Percentiles rank a stretch among this genome's conserved stretches.
These are phyloP conservation scores for Epinephelus moara DNA, from an alignment of 2,113 vertebrate genomes.

Conservation along the genomic window DNA sequence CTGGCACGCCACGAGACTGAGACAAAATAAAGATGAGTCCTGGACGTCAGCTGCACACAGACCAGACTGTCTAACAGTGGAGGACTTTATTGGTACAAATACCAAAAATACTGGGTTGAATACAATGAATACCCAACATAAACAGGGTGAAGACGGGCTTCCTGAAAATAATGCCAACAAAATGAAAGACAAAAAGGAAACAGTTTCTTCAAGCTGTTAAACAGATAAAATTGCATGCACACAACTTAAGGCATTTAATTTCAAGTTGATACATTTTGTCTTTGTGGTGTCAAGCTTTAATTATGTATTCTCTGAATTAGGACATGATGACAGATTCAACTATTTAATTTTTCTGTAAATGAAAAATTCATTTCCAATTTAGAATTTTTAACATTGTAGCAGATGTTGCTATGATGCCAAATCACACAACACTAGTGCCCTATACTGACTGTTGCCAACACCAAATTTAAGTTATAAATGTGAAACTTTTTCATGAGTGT, in stretches of 20 bases:
- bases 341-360: background rate
- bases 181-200: background rate
- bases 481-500: background rate
- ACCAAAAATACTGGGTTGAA: background rate
- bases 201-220: background rate
- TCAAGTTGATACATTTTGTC: background rate
- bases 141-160: background rate
- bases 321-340: background rate
- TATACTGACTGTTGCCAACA: background rate
- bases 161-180: background rate
- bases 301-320: background rate
- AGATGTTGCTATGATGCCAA: background rate
- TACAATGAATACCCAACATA: background rate
- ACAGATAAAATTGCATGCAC: too few relatives aligned
- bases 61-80: constrained; percentile 31
- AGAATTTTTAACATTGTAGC: background rate
- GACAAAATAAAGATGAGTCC: constrained; percentile 49
- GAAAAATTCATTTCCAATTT: too few relatives aligned
- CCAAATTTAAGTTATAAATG: background rate
- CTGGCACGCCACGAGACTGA: constrained; percentile 88
- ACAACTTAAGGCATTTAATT: background rate
- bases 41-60: background rate
- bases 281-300: background rate
- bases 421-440: background rate
- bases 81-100: constrained; percentile 11